phyloP scores from a whole-genome alignment of 2,113 vertebrate genomes.

The Columba livia region DNA sequence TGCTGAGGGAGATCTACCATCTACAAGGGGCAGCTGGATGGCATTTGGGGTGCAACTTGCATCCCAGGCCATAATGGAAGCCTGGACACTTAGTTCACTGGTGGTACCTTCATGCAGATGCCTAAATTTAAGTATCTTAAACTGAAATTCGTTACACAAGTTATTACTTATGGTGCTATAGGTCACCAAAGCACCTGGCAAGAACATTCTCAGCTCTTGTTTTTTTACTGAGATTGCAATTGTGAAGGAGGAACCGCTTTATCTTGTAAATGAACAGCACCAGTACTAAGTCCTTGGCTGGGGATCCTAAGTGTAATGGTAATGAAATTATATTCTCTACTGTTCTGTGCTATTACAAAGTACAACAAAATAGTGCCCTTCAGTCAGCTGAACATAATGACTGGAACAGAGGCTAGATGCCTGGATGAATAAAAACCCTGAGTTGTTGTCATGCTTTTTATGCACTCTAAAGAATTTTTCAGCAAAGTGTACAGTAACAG shows the following conservation, averaged over 20 bases:
- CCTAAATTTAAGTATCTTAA: neutral
- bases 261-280: neutral
- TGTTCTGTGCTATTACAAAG: neutral
- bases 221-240: neutral
- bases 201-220: neutral
- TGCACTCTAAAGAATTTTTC: neutral
- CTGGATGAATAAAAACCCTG: neutral
- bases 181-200: neutral
- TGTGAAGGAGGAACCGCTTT: neutral
- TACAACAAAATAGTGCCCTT: neutral
- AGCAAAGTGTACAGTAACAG: neutral
- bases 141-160: neutral
- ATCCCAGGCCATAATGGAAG: neutral
- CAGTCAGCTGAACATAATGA: neutral
- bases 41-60: rapidly evolving
- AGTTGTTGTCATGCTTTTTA: neutral
- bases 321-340: neutral
- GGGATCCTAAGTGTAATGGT: neutral
- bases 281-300: neutral
- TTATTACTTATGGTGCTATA: neutral
- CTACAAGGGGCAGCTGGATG: neutral
- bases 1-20: neutral
- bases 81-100: neutral
- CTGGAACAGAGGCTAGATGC: neutral
- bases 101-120: neutral